A percentile compares a stretch with the other conserved stretches of the same genome.
Evolutionary conservation across 2,888 invertebrate species (phyloP).

Genomic region (Agriopis aurantiaria): DNA sequence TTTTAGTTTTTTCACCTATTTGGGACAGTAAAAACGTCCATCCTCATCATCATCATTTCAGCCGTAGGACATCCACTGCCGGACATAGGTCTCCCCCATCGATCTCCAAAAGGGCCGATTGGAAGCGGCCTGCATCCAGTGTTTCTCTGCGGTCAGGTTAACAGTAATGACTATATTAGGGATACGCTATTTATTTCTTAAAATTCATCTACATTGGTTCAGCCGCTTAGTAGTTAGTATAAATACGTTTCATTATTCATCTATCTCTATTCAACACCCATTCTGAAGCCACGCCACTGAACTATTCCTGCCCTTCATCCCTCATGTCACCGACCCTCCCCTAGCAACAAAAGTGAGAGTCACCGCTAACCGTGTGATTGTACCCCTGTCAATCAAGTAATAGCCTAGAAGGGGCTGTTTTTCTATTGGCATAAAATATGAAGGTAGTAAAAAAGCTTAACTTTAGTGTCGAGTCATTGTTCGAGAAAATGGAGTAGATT

Average conservation of each 20-base stretch:
- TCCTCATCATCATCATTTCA: too few relatives aligned
- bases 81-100: too few relatives aligned
- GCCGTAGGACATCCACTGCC: too few relatives aligned
- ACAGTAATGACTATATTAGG: too few relatives aligned
- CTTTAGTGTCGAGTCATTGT: background rate
- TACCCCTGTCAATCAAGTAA: constrained; percentile 34
- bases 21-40: too few relatives aligned
- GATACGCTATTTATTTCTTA: too few relatives aligned
- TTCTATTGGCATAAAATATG: background rate
- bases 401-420: constrained; percentile 9
- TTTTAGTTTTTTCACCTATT: too few relatives aligned
- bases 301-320: constrained; percentile 11
- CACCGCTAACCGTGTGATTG: constrained; percentile 32
- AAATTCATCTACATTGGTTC: too few relatives aligned
- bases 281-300: constrained; percentile 12
- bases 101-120: too few relatives aligned
- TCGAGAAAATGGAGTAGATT: background rate
- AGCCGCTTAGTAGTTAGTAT: too few relatives aligned
- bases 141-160: too few relatives aligned
- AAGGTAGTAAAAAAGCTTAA: background rate
- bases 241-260: background rate
- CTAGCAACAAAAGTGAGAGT: constrained; percentile 31
- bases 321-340: constrained; percentile 13
- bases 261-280: background rate
- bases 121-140: too few relatives aligned